Evolutionary conservation across 2,797 vertebrate genomes (phyloP).

Genomic region (Prunella strophiata): DNA sequence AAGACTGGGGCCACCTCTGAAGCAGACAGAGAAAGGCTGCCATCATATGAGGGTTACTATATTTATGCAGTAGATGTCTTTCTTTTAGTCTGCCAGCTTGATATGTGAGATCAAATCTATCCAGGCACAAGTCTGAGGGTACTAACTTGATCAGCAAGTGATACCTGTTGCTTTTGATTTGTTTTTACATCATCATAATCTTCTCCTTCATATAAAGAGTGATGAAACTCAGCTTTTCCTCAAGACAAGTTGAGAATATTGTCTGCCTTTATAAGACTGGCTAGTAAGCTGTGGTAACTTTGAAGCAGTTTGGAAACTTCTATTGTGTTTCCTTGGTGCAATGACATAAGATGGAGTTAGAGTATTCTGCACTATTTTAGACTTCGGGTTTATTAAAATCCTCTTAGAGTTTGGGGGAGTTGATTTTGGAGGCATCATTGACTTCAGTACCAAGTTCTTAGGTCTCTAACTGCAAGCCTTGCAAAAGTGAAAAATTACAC

Average conservation of each 20-base stretch:
- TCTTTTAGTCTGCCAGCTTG: neutral
- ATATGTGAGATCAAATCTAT: neutral
- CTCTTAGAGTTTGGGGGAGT: neutral
- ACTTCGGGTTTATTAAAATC: neutral
- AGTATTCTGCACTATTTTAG: neutral
- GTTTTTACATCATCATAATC: neutral
- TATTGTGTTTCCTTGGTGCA: neutral
- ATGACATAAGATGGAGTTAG: rapidly evolving
- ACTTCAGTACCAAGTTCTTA: neutral
- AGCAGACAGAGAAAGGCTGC: neutral
- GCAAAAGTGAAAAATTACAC: neutral
- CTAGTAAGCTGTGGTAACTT: neutral
- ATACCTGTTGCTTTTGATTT: neutral
- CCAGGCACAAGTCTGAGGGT: neutral
- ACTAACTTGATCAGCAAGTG: neutral
- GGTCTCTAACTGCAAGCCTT: neutral
- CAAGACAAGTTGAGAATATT: neutral
- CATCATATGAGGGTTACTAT: neutral
- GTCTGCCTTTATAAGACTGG: neutral
- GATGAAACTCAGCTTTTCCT: neutral
- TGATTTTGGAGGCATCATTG: neutral
- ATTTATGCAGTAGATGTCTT: neutral
- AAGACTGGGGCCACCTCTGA: neutral
- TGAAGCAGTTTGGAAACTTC: neutral
- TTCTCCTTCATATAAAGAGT: neutral